These are phyloP conservation scores for Porites lobata DNA, from an alignment of 92 coral and sea anemone genomes.

Conservation along the genomic window DNA sequence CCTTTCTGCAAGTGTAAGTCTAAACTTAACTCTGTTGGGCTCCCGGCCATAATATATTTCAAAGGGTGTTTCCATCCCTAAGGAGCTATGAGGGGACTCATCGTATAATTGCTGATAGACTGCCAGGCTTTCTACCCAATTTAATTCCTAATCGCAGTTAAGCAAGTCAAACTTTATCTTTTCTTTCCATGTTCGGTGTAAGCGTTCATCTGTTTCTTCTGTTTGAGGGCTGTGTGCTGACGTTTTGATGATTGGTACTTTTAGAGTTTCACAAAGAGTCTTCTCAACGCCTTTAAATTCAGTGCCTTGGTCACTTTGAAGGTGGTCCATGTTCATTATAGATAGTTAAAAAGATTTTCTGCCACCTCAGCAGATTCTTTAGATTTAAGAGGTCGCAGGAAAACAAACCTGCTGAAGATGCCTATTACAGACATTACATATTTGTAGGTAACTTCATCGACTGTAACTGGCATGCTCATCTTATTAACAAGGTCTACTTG, in stretches of 20 bases:
- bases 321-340: constrained; percentile 63
- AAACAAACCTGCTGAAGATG: constrained; percentile 43
- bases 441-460: constrained; percentile 15
- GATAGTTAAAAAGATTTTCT: constrained; percentile 4
- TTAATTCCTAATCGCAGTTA: background rate
- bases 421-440: constrained; percentile 30
- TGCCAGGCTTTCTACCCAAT: constrained; percentile 8
- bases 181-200: constrained; percentile 42
- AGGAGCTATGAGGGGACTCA: no score
- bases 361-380: constrained; percentile 48
- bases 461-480: constrained; percentile 32
- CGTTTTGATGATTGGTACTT: constrained; percentile 38
- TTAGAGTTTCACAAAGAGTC: constrained; percentile 30
- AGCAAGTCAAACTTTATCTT: constrained; percentile 8
- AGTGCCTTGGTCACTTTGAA: constrained; percentile 62
- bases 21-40: background rate
- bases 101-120: background rate
- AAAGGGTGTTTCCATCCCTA: no score
- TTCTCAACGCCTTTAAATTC: constrained; percentile 57
- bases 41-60: no score
- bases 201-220: constrained; percentile 33
- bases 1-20: background rate
- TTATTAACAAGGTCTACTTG: constrained; percentile 26
- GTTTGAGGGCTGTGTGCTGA: constrained; percentile 9
- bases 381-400: constrained; percentile 38